Percentiles rank a stretch among this genome's conserved stretches.
These are phyloP conservation scores for Propithecus perrieri DNA, from an alignment of 2,797 vertebrate species.

Conservation along the genomic window DNA sequence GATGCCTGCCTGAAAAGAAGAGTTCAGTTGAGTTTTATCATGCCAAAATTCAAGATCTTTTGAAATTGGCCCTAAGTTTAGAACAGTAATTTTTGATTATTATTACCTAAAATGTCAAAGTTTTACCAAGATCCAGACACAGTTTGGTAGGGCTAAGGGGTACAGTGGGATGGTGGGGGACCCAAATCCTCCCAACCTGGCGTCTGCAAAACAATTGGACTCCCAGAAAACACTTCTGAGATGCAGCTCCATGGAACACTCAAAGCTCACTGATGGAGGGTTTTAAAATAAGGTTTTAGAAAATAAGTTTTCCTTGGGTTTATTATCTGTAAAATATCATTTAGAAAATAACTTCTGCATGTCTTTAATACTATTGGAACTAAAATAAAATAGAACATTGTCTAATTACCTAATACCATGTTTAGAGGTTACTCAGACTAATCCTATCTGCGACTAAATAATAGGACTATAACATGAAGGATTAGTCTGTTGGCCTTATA, in stretches of 20 bases:
- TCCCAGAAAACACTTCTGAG: background rate
- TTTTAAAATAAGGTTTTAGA: background rate
- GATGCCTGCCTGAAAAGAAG: background rate
- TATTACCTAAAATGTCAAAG: conserved; percentile 14
- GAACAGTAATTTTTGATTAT: background rate
- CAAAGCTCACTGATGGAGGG: background rate
- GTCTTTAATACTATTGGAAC: background rate
- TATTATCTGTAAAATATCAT: background rate
- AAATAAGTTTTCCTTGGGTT: background rate
- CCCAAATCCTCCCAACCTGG: background rate
- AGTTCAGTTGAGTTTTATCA: background rate
- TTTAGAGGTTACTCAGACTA: background rate
- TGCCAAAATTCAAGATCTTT: conserved; percentile 11
- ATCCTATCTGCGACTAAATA: background rate
- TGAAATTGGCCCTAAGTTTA: background rate
- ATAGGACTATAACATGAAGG: background rate
- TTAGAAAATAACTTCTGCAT: background rate
- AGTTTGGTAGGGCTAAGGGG: background rate
- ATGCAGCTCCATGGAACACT: background rate
- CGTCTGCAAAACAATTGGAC: background rate
- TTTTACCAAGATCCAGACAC: conserved; percentile 13
- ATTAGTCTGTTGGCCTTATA: background rate
- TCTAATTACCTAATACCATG: background rate
- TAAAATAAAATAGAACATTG: background rate
- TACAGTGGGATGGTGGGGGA: background rate